Conservation (phyloP, 2,797 vertebrate genomes). For the Uromys caudimaculatus region DNA sequence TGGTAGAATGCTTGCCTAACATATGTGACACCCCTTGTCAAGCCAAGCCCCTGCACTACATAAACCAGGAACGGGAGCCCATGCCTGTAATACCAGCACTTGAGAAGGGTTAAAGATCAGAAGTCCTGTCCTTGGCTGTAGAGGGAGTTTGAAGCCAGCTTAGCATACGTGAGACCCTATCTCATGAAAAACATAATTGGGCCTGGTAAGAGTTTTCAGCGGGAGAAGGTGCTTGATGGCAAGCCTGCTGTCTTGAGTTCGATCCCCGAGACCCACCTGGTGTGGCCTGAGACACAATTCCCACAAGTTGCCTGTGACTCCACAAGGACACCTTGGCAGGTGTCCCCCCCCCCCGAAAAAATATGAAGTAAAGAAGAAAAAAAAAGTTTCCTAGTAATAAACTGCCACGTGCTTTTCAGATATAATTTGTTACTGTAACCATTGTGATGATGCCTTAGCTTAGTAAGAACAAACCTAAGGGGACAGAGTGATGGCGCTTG, state of each 20-base stretch:
- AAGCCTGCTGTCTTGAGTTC: neutral
- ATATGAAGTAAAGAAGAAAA: neutral
- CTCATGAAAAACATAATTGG: neutral
- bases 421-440: conserved; percentile 10
- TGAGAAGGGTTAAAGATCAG: neutral
- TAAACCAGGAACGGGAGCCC: neutral
- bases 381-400: neutral
- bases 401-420: conserved; percentile 13
- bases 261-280: neutral
- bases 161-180: neutral
- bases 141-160: neutral
- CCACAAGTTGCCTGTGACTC: neutral
- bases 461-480: conserved; percentile 40
- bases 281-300: neutral
- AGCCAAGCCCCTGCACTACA: too few species aligned
- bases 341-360: neutral
- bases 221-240: neutral
- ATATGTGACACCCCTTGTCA: neutral
- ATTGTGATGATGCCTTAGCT: conserved; percentile 4
- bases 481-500: neutral
- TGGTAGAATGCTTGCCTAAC: neutral
- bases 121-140: neutral
- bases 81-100: neutral
- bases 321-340: neutral
- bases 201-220: neutral